Evolutionary conservation across 2,113 vertebrate genomes (phyloP).

Genomic region (Forbesichthys papilliferus): DNA sequence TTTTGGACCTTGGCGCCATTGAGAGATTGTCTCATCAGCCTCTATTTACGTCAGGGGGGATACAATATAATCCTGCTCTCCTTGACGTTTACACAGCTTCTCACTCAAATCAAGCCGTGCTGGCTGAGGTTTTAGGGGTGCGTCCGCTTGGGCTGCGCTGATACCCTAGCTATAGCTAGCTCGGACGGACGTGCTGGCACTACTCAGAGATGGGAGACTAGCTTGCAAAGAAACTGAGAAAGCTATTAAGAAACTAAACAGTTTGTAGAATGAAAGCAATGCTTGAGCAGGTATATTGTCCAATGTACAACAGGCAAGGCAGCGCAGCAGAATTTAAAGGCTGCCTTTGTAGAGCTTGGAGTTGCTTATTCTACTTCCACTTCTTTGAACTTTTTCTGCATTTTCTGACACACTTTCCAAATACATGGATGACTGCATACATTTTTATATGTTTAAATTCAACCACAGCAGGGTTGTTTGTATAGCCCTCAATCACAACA

Average conservation of each 20-base stretch:
- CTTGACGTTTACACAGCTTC: conserved; percentile 32
- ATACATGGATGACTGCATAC: not conserved
- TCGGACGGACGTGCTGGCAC: not conserved
- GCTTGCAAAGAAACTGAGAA: not conserved
- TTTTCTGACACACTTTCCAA: not conserved
- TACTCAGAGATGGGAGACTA: not conserved
- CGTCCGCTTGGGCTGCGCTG: not conserved
- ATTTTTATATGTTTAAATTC: not conserved
- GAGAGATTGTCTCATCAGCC: conserved; percentile 14
- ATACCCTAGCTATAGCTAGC: not conserved
- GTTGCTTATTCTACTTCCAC: not conserved
- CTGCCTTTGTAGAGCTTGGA: not conserved
- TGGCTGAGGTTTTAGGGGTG: conserved; percentile 50
- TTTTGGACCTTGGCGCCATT: conserved; percentile 49
- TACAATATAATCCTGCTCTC: conserved; percentile 31
- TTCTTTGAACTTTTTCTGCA: not conserved
- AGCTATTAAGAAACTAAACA: not conserved
- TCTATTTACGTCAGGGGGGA: conserved; percentile 41
- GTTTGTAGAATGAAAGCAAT: not conserved
- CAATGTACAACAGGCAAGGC: not conserved
- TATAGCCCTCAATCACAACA: no score
- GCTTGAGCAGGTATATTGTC: not conserved
- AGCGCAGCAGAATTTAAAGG: not conserved
- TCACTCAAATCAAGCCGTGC: conserved; percentile 51
- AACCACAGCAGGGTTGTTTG: not conserved